Evolutionary conservation across 2,113 vertebrate species (phyloP).

Genomic region (Syngnathoides biaculeatus): DNA sequence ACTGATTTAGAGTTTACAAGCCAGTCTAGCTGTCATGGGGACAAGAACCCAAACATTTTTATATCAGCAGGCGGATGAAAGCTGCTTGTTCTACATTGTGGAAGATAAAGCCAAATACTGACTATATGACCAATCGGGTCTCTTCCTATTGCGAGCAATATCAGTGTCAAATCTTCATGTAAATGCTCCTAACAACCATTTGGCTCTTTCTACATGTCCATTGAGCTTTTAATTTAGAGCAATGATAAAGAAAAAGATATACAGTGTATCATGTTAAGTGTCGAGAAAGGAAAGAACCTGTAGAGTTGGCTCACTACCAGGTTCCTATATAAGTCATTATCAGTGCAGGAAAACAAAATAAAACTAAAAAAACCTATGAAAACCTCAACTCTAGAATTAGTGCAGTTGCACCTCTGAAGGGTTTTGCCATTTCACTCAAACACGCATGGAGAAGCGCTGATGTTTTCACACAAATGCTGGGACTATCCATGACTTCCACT

Average conservation of each 20-base stretch:
- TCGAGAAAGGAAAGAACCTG: slow-evolving; percentile 36
- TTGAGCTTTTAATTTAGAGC: slow-evolving; percentile 57
- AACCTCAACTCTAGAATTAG: slow-evolving; percentile 22
- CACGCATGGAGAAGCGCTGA: slow-evolving; percentile 54
- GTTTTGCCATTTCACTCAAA: slow-evolving; percentile 70
- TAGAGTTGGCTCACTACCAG: slow-evolving; percentile 29
- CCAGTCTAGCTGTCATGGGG: slow-evolving; percentile 3
- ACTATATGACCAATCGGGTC: slow-evolving; percentile 15
- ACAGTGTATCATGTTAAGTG: slow-evolving; percentile 34
- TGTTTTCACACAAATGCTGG: neutral
- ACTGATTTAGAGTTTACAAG: slow-evolving; percentile 17
- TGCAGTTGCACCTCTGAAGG: slow-evolving; percentile 32
- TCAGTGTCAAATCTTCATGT: slow-evolving; percentile 17
- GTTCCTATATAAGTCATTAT: slow-evolving; percentile 21
- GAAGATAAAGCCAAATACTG: slow-evolving; percentile 25
- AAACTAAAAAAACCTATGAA: no score
- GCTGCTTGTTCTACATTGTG: slow-evolving; percentile 19
- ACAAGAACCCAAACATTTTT: slow-evolving; percentile 7
- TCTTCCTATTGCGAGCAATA: slow-evolving; percentile 2
- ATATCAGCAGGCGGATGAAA: slow-evolving; percentile 21
- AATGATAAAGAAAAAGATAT: slow-evolving; percentile 28
- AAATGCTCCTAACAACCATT: slow-evolving; percentile 35
- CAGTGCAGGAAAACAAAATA: slow-evolving; percentile 51
- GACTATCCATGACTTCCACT: neutral
- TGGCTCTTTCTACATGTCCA: slow-evolving; percentile 44